Conservation (phyloP, 2,113 vertebrate species). For the Coryphaenoides rupestris region DNA sequence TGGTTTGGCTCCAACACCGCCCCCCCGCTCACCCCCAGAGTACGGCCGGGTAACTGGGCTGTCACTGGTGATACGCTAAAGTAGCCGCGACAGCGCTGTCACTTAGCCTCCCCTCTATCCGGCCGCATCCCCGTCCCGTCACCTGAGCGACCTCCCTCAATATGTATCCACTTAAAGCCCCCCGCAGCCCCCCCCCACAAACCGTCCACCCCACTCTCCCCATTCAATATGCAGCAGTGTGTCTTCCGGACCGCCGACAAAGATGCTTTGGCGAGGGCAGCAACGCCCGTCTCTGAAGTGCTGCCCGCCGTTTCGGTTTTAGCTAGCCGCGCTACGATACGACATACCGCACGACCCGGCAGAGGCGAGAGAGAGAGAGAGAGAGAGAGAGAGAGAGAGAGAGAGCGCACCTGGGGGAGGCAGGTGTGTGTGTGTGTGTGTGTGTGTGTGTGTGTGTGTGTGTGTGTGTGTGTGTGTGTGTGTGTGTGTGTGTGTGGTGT, state of each 20-base stretch:
- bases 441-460: not conserved
- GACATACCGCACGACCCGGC: too few relatives aligned
- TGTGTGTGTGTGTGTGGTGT: too few relatives aligned
- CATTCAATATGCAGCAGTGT: conserved; percentile 6
- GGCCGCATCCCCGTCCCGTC: too few relatives aligned
- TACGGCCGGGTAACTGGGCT: conserved; percentile 27
- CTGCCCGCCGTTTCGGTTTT: conserved; percentile 33
- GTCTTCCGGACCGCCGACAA: not conserved
- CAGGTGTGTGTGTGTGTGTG: not conserved
- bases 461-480: not conserved
- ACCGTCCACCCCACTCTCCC: not conserved
- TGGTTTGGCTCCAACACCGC: not conserved
- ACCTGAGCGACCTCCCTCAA: too few relatives aligned
- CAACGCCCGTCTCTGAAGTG: conserved; percentile 26
- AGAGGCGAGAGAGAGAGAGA: too few relatives aligned
- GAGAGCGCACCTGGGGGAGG: too few relatives aligned
- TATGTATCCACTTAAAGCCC: too few relatives aligned
- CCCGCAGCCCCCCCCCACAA: too few relatives aligned
- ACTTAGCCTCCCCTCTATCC: too few relatives aligned
- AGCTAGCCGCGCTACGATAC: conserved; percentile 17
- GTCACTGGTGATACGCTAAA: conserved; percentile 4
- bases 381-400: too few relatives aligned
- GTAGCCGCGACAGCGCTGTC: too few relatives aligned
- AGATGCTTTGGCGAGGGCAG: conserved; percentile 7
- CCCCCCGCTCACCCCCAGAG: too few relatives aligned